These are phyloP conservation scores for Eulemur macaco DNA, from an alignment of 2,113 vertebrate genomes.

Conservation along the genomic window DNA sequence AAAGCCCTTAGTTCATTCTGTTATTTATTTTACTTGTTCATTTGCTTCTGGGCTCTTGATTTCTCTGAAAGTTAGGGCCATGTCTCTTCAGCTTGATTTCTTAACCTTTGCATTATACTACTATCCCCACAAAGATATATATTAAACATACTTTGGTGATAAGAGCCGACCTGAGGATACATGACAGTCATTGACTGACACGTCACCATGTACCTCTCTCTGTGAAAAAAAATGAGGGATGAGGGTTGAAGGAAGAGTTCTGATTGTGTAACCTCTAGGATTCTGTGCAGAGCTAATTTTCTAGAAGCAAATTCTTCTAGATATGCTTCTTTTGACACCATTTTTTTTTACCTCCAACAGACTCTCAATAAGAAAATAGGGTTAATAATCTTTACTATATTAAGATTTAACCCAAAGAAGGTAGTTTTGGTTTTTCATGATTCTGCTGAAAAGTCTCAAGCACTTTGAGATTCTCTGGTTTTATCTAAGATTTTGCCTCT, in stretches of 20 bases:
- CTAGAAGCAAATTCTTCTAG: background rate
- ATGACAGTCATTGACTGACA: background rate
- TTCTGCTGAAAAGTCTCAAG: background rate
- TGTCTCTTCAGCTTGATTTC: background rate
- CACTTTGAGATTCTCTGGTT: background rate
- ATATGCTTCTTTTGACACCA: background rate
- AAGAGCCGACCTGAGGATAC: background rate
- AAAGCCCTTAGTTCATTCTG: background rate
- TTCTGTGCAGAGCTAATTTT: background rate
- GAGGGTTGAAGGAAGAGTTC: background rate
- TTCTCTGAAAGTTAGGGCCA: background rate
- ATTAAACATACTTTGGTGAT: background rate
- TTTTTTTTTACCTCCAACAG: background rate
- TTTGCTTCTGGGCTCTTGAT: background rate
- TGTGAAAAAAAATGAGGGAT: background rate
- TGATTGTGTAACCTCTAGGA: background rate
- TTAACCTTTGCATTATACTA: background rate
- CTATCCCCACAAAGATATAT: background rate
- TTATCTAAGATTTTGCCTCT: background rate
- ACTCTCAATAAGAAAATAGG: background rate
- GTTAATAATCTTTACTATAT: background rate
- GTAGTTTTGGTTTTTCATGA: background rate
- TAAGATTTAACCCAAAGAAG: background rate
- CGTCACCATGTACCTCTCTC: background rate
- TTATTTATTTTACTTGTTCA: background rate